Conservation (phyloP, 2,888 invertebrate genomes). For the Micoletzkya japonica region DNA sequence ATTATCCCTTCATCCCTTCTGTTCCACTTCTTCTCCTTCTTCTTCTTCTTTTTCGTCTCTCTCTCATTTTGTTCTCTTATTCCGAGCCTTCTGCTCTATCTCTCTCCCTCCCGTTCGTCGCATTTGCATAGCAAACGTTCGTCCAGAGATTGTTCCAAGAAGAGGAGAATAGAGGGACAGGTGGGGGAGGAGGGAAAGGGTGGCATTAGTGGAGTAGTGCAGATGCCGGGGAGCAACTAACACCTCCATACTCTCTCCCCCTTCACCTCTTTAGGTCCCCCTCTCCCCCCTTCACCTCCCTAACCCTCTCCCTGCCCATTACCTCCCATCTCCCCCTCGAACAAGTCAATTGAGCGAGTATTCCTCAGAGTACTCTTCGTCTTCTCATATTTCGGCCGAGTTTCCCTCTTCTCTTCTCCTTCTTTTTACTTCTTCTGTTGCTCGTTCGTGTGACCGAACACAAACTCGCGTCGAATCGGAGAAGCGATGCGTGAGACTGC, state of each 20-base stretch:
- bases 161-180: not conserved
- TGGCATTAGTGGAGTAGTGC: not conserved
- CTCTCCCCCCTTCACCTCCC: not conserved
- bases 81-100: not conserved
- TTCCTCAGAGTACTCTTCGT: no score
- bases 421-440: no score
- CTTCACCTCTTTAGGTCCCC: not conserved
- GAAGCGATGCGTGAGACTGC: not conserved
- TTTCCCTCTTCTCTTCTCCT: no score
- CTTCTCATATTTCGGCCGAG: no score
- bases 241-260: not conserved
- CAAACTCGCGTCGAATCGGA: no score
- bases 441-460: no score
- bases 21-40: not conserved
- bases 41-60: not conserved
- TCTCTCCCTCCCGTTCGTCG: slow-evolving; percentile 5
- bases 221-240: not conserved
- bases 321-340: not conserved
- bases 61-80: not conserved
- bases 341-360: no score
- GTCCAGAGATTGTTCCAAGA: not conserved
- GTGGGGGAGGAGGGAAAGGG: not conserved
- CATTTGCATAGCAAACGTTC: not conserved
- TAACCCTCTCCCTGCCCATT: slow-evolving; percentile 2
- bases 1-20: not conserved